Conservation (phyloP, 2,888 invertebrate species). For the Tachina fera region DNA sequence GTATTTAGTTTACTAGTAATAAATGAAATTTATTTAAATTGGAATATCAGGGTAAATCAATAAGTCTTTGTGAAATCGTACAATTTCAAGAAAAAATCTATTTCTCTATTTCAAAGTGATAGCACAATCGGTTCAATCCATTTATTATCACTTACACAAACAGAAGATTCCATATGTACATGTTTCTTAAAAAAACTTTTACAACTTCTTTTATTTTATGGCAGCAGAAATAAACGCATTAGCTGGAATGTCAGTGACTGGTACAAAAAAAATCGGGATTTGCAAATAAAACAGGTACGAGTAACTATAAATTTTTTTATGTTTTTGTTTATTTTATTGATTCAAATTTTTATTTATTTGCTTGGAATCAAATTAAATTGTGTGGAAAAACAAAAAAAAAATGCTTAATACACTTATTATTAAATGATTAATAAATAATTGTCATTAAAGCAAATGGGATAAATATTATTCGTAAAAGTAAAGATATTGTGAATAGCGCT, state of each 20-base stretch:
- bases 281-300: slow-evolving; percentile 8
- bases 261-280: not conserved
- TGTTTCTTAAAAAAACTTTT: not conserved
- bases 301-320: not conserved
- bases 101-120: too few species aligned
- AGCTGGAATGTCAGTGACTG: not conserved
- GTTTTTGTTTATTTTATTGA: slow-evolving; percentile 13
- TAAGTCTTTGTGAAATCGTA: too few species aligned
- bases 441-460: too few species aligned
- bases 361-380: not conserved
- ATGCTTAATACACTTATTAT: too few species aligned
- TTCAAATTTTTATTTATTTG: not conserved
- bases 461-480: too few species aligned
- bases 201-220: not conserved
- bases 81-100: too few species aligned
- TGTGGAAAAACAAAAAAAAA: not conserved
- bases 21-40: too few species aligned
- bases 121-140: too few species aligned
- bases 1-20: too few species aligned
- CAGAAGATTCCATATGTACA: not conserved
- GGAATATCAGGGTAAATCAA: too few species aligned
- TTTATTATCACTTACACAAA: not conserved
- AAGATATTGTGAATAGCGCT: too few species aligned
- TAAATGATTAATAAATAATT: too few species aligned
- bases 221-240: slow-evolving; percentile 12